These are phyloP conservation scores for Encarsia formosa DNA, from an alignment of 2,888 invertebrate genomes.

Conservation along the genomic window DNA sequence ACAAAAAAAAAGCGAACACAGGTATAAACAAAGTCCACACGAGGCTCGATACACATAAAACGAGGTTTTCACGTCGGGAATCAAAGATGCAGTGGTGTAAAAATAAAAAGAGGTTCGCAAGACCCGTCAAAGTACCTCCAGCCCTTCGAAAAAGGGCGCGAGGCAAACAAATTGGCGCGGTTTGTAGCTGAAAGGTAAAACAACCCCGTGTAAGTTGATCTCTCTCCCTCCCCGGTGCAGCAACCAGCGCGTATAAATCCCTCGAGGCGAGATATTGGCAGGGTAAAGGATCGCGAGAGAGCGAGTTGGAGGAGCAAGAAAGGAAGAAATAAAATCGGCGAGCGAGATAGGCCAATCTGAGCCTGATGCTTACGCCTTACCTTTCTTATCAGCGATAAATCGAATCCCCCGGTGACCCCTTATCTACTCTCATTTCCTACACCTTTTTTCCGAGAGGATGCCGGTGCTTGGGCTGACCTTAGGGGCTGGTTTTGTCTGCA, in stretches of 20 bases:
- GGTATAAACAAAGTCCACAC: no score
- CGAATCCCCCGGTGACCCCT: constrained; percentile 15
- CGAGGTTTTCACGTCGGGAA: no score
- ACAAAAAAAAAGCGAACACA: no score
- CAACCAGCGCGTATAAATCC: constrained; percentile 33
- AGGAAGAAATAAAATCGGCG: constrained; percentile 7
- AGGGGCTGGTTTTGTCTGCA: no score
- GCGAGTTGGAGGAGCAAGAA: constrained; percentile 13
- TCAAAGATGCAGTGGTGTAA: no score
- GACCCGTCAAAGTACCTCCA: constrained; percentile 1
- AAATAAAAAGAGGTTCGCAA: neutral
- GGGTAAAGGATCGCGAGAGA: constrained; percentile 32
- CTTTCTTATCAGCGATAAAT: constrained; percentile 26
- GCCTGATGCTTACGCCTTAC: constrained; percentile 19
- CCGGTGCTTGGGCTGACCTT: no score
- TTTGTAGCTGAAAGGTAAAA: constrained; percentile 34
- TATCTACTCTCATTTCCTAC: constrained; percentile 20
- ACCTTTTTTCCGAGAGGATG: no score
- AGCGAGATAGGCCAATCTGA: constrained; percentile 22
- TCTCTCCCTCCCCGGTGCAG: neutral
- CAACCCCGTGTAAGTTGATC: constrained; percentile 33
- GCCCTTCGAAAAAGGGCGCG: constrained; percentile 11
- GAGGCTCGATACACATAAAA: no score
- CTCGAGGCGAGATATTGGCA: constrained; percentile 33
- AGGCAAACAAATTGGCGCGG: constrained; percentile 36